These are phyloP conservation scores for Buathra laborator DNA, from an alignment of 2,888 invertebrate genomes.

Conservation along the genomic window DNA sequence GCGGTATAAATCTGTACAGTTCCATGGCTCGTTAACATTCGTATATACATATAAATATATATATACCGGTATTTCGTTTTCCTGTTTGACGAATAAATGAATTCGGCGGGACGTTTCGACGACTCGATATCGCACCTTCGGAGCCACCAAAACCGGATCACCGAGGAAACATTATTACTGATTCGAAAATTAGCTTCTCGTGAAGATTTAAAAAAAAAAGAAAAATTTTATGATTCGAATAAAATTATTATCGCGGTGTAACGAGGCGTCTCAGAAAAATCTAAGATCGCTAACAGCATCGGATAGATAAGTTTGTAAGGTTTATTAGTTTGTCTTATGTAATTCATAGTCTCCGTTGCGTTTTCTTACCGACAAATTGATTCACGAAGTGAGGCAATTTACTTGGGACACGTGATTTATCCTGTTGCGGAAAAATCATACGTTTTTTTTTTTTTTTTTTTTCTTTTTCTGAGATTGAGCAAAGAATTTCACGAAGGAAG, in stretches of 20 bases:
- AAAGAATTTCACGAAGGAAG: neutral
- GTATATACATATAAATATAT: neutral
- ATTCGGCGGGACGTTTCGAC: neutral
- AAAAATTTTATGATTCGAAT: too few species aligned
- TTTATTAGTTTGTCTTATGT: too few species aligned
- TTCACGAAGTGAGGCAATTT: neutral
- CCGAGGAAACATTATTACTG: too few species aligned
- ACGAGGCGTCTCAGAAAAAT: too few species aligned
- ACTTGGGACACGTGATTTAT: neutral
- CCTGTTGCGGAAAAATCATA: neutral
- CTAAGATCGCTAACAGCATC: too few species aligned
- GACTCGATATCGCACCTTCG: neutral
- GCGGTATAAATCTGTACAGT: slow-evolving; percentile 5
- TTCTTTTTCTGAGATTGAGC: neutral
- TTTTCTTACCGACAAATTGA: neutral
- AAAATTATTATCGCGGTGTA: too few species aligned
- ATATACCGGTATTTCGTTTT: neutral
- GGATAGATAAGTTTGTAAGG: too few species aligned
- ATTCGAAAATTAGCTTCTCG: too few species aligned
- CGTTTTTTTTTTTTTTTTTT: too few species aligned
- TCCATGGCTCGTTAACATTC: neutral
- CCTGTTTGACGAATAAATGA: slow-evolving; percentile 19
- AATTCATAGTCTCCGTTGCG: too few species aligned
- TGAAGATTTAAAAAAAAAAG: too few species aligned
- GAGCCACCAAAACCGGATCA: neutral